Percentiles rank a stretch among this genome's conserved stretches.
These are phyloP conservation scores for Sicus ferrugineus DNA, from an alignment of 2,888 invertebrate species.

Conservation along the genomic window DNA sequence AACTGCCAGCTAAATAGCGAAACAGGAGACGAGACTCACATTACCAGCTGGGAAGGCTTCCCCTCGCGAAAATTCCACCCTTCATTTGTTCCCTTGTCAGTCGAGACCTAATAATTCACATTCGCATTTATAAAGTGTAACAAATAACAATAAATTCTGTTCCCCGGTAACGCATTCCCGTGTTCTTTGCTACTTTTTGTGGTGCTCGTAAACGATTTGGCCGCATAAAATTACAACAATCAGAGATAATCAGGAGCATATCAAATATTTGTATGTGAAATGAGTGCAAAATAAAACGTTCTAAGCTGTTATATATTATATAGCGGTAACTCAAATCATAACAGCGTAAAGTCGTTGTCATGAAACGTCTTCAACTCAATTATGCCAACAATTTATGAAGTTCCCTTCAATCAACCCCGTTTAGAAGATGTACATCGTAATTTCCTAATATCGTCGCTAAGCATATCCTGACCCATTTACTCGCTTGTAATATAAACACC, in stretches of 20 bases:
- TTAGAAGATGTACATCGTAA: background rate
- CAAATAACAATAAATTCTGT: constrained; percentile 33
- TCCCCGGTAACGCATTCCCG: constrained; percentile 32
- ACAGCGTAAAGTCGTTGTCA: background rate
- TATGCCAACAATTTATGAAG: constrained; percentile 19
- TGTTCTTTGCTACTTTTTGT: background rate
- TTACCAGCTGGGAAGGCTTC: constrained; percentile 15
- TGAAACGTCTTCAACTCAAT: constrained; percentile 12
- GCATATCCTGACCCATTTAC: constrained; percentile 23
- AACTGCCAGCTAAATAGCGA: background rate
- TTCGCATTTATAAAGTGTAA: constrained; percentile 4
- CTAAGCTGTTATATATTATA: background rate
- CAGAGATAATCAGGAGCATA: background rate
- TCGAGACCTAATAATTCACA: constrained; percentile 27
- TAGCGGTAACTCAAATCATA: background rate
- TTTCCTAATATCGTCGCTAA: constrained; percentile 9
- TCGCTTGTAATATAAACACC: background rate
- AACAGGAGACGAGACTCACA: background rate
- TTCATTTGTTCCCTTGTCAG: background rate
- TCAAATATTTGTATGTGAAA: background rate
- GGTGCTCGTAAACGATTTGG: background rate
- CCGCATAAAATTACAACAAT: background rate
- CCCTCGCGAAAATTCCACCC: background rate
- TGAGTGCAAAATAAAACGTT: background rate
- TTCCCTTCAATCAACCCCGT: background rate